Base-by-base conservation (phyloP, 1,140 invertebrate genomes). In the Halyomorpha halys region DNA sequence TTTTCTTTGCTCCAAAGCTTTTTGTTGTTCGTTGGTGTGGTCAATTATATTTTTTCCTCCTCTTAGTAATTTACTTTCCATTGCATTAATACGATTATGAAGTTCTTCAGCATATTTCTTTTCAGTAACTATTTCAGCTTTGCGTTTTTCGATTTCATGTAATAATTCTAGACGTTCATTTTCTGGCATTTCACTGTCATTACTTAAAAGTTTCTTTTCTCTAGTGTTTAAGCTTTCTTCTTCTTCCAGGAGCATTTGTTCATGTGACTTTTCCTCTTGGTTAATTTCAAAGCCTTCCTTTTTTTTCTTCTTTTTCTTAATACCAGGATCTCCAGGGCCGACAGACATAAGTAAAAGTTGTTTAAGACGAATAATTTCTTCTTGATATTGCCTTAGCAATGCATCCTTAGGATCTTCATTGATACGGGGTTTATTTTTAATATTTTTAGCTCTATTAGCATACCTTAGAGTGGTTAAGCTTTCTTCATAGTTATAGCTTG, bases 321-420 rank as follows among this genome's bases (percentile, higher is more conserved):
- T 59, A 15, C n/a, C 60, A 18, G 66, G 14, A 14, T 21, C 59
- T 59, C 59, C 61, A 44, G 39, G 61, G 54, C 47, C 45, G 4
- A 16, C 23, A 44, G 61, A 30, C 16, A 67, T 27, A 27, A 27
- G 15, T 21, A 61, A 59, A 27, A 65, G 53, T 23, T 68, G 68
- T 66, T 81, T 79, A 25, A 87, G 76, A 62, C 85, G 78, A 62
- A 83, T 83, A 72, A 92, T 90, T 78, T 93, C 91, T 68, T 86
- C 83, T 73, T 94, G 89, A 76, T 91, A 94, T 76, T 94, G 86
- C 71, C 89, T 79, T 13, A 95, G 77, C 70, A 94, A 81, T 39
- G 89, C 87, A 76, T 95, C 92, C 76, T 94, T 94, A 0, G 94
- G 92, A 80, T 97, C 94, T 76, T 97, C 92, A 76, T 97, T 97